Percentiles rank a stretch among this genome's conserved stretches.
Evolutionary conservation across 2,797 vertebrate genomes (phyloP).

Genomic region (Cyprinella venusta): DNA sequence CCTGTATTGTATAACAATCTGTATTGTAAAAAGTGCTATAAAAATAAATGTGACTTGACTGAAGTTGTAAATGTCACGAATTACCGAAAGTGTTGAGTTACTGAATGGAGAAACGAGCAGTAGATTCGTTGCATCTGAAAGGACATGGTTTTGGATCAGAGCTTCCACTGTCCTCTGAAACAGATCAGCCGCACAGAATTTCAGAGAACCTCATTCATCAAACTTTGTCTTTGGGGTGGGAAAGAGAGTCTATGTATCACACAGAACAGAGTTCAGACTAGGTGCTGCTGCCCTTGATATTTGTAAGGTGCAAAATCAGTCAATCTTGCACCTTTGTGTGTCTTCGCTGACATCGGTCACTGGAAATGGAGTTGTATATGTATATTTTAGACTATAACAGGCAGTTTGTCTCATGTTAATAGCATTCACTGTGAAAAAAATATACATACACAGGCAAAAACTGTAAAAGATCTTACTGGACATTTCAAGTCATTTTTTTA

Average conservation of each 20-base stretch:
- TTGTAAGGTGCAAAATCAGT: constrained; percentile 29
- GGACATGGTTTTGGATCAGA: constrained; percentile 61
- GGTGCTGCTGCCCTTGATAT: constrained; percentile 40
- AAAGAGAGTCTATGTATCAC: constrained; percentile 22
- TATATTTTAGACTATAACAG: neutral
- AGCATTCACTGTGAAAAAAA: neutral
- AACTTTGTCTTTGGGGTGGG: constrained; percentile 1
- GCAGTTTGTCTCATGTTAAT: constrained; percentile 16
- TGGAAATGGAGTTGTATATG: neutral
- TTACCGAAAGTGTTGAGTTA: constrained; percentile 8
- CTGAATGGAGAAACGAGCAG: constrained; percentile 7
- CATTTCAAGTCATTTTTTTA: no score
- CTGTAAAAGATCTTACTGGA: no score
- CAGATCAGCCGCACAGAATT: constrained; percentile 27
- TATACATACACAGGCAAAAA: no score
- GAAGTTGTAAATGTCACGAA: constrained; percentile 12
- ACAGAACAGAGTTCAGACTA: neutral
- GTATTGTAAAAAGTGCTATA: no score
- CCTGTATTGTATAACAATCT: no score
- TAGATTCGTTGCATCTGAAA: constrained; percentile 36
- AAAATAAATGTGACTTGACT: no score
- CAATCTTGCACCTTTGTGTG: constrained; percentile 26
- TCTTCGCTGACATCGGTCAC: constrained; percentile 10
- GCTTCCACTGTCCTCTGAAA: constrained; percentile 54
- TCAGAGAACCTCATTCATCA: constrained; percentile 59